These are phyloP conservation scores for Stramonita haemastoma DNA, from an alignment of 2,888 invertebrate species.

Conservation along the genomic window DNA sequence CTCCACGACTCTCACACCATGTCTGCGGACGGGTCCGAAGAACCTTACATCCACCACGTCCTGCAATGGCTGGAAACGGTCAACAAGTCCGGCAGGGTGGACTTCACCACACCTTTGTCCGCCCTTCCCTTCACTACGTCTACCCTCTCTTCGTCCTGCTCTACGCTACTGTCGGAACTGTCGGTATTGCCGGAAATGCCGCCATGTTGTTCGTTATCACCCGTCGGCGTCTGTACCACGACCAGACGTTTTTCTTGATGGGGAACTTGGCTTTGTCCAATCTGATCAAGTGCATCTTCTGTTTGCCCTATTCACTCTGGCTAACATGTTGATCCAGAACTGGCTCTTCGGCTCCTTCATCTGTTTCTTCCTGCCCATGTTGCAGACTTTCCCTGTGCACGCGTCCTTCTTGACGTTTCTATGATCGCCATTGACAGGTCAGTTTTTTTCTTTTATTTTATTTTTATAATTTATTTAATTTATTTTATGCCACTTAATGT, in stretches of 20 bases:
- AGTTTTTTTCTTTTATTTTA: neutral
- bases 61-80: conserved; percentile 51
- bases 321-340: conserved; percentile 85
- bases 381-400: conserved; percentile 86
- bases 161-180: conserved; percentile 80
- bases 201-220: conserved; percentile 80
- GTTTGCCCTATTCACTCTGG: conserved; percentile 85
- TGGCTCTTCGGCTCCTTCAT: conserved; percentile 86
- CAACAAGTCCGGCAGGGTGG: conserved; percentile 77
- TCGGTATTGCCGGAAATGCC: conserved; percentile 82
- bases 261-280: conserved; percentile 84
- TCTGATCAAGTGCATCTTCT: conserved; percentile 83
- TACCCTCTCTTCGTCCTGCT: conserved; percentile 83
- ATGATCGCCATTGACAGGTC: conserved; percentile 84
- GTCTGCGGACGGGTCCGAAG: neutral
- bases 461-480: neutral
- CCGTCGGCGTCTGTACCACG: conserved; percentile 80
- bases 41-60: conserved; percentile 42
- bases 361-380: conserved; percentile 86
- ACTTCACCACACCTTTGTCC: conserved; percentile 83
- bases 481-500: too few relatives aligned
- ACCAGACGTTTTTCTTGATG: conserved; percentile 84
- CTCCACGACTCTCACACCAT: neutral
- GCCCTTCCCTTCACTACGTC: conserved; percentile 79
- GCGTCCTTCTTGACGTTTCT: conserved; percentile 85